These are phyloP conservation scores for Pemphredon lugubris DNA, from an alignment of 2,888 invertebrate species.

Conservation along the genomic window DNA sequence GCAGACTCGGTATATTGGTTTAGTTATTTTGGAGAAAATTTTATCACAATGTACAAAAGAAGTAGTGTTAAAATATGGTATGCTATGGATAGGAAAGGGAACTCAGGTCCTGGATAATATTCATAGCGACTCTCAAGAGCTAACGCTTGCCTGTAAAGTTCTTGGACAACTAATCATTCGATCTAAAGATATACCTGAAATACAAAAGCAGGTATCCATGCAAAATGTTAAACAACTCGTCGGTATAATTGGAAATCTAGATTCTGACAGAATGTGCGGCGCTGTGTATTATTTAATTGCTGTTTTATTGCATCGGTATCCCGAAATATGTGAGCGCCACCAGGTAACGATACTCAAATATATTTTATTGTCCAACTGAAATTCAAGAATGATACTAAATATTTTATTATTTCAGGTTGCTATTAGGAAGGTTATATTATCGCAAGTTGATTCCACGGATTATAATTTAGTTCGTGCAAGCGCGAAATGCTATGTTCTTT, in stretches of 20 bases:
- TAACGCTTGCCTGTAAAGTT: slow-evolving; percentile 68
- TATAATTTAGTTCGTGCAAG: slow-evolving; percentile 66
- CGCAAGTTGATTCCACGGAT: slow-evolving; percentile 68
- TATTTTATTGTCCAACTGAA: neutral
- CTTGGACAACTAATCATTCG: slow-evolving; percentile 62
- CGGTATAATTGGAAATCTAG: slow-evolving; percentile 59
- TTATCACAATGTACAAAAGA: slow-evolving; percentile 64
- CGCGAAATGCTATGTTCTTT: slow-evolving; percentile 73
- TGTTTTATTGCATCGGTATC: slow-evolving; percentile 72
- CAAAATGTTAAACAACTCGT: slow-evolving; percentile 74
- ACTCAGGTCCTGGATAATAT: slow-evolving; percentile 68
- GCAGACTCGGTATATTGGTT: slow-evolving; percentile 63
- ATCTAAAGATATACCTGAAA: slow-evolving; percentile 71
- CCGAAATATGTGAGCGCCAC: slow-evolving; percentile 73
- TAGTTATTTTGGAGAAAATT: slow-evolving; percentile 64
- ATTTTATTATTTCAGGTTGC: slow-evolving; percentile 58
- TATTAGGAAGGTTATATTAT: slow-evolving; percentile 68
- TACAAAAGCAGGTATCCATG: slow-evolving; percentile 75
- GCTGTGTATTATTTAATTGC: slow-evolving; percentile 71
- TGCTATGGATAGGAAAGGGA: slow-evolving; percentile 73
- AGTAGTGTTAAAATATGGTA: slow-evolving; percentile 66
- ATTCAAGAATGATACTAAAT: neutral
- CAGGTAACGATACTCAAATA: slow-evolving; percentile 67
- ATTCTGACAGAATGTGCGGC: slow-evolving; percentile 49
- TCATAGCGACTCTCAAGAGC: slow-evolving; percentile 56